A percentile compares a stretch with the other conserved stretches of the same genome.
phyloP scores from a whole-genome alignment of 2,797 vertebrate species.

The Notamacropus eugenii region DNA sequence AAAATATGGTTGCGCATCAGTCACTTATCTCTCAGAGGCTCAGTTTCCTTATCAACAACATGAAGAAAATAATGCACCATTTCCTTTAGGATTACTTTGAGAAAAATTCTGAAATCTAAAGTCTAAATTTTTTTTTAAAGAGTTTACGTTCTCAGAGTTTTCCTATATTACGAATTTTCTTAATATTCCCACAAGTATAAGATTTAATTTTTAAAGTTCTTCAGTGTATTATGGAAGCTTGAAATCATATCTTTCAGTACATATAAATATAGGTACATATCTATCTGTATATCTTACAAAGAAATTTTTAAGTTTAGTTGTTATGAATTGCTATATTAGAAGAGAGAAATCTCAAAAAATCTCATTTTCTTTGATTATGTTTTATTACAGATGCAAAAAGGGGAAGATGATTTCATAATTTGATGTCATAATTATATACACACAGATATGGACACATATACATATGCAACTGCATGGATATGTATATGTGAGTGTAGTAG shows the following conservation, averaged over 20 bases:
- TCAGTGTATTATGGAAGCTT: neutral
- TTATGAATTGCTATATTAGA: constrained; percentile 58
- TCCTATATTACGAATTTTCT: constrained; percentile 37
- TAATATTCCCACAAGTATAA: constrained; percentile 40
- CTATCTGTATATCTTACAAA: neutral
- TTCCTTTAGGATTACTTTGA: neutral
- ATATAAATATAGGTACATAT: neutral
- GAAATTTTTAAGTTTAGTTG: neutral
- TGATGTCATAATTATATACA: constrained; percentile 65
- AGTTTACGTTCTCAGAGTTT: constrained; percentile 54
- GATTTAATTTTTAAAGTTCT: constrained; percentile 54
- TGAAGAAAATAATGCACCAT: neutral
- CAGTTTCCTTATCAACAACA: neutral
- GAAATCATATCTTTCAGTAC: neutral
- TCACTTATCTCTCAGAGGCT: neutral
- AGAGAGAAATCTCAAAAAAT: constrained; percentile 33
- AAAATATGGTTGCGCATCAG: constrained; percentile 1
- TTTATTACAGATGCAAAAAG: constrained; percentile 53
- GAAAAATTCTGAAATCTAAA: neutral
- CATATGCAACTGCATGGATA: constrained; percentile 59
- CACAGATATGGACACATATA: neutral
- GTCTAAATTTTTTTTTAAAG: constrained; percentile 40
- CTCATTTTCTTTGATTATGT: constrained; percentile 45
- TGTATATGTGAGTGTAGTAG: constrained; percentile 31
- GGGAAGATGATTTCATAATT: constrained; percentile 62